Conservation (phyloP, 2,888 invertebrate genomes). For the Tipula lateralis region DNA sequence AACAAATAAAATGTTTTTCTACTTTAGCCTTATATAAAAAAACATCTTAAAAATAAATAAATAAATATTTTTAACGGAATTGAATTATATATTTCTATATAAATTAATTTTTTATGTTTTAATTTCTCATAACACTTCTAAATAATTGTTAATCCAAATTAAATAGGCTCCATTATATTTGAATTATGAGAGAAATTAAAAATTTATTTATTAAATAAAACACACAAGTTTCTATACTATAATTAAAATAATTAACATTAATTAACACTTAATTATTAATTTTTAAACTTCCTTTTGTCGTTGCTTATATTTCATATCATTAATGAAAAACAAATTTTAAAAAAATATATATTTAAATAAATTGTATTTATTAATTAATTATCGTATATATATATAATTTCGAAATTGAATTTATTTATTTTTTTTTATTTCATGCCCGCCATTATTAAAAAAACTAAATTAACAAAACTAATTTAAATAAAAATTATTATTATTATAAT, state of each 20-base stretch:
- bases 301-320: conserved; percentile 24
- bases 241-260: not conserved
- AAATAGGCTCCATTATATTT: conserved; percentile 19
- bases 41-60: not conserved
- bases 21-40: not conserved
- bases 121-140: not conserved
- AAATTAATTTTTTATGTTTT: not conserved
- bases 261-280: not conserved
- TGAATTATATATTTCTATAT: not conserved
- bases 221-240: not conserved
- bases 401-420: not conserved
- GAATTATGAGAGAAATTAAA: not conserved
- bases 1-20: not conserved
- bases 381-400: not conserved
- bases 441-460: not conserved
- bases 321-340: not conserved
- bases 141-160: not conserved
- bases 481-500: not conserved
- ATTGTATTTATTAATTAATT: not conserved
- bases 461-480: not conserved
- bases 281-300: conserved; percentile 5
- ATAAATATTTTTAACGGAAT: not conserved
- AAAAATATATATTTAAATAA: not conserved
- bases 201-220: not conserved
- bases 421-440: not conserved